A percentile compares a stretch with the other conserved stretches of the same genome.
phyloP scores from a whole-genome alignment of 2,797 vertebrate genomes.

The Prunella strophiata region DNA sequence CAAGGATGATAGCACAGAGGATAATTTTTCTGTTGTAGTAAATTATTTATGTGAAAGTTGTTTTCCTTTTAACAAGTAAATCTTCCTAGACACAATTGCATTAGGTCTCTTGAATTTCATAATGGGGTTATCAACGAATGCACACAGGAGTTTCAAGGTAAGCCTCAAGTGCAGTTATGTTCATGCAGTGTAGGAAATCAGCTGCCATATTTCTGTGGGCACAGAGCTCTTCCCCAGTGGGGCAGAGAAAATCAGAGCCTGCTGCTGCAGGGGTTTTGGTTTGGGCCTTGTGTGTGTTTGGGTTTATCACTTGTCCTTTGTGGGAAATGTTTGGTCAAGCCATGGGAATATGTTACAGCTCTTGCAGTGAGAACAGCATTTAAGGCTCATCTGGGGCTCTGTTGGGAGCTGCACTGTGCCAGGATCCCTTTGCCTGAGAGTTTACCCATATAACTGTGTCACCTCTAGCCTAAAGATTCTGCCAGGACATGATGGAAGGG shows the following conservation, averaged over 20 bases:
- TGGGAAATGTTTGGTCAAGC: neutral
- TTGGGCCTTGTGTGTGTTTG: neutral
- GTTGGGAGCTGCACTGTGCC: rapidly evolving
- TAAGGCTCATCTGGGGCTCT: neutral
- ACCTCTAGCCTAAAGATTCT: neutral
- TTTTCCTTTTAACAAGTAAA: conserved; percentile 68
- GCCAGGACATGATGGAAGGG: rapidly evolving
- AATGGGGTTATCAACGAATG: conserved; percentile 53
- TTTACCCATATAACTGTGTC: rapidly evolving
- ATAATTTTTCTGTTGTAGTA: conserved; percentile 65
- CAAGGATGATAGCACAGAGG: conserved; percentile 54
- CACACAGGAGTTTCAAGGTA: conserved; percentile 51
- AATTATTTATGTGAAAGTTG: conserved; percentile 74
- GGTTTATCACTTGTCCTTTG: neutral
- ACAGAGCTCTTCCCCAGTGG: neutral
- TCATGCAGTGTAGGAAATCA: neutral
- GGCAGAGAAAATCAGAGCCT: neutral
- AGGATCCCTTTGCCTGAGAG: neutral
- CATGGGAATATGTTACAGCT: neutral
- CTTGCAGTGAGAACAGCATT: neutral
- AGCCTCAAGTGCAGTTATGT: conserved; percentile 27
- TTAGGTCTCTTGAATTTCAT: conserved; percentile 63
- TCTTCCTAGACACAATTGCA: conserved; percentile 61
- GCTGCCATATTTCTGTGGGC: neutral
- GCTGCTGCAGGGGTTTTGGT: rapidly evolving